Percentiles rank a stretch among this genome's conserved stretches.
Conservation (phyloP, 1,140 invertebrate species). For the Papilio helenus region DNA sequence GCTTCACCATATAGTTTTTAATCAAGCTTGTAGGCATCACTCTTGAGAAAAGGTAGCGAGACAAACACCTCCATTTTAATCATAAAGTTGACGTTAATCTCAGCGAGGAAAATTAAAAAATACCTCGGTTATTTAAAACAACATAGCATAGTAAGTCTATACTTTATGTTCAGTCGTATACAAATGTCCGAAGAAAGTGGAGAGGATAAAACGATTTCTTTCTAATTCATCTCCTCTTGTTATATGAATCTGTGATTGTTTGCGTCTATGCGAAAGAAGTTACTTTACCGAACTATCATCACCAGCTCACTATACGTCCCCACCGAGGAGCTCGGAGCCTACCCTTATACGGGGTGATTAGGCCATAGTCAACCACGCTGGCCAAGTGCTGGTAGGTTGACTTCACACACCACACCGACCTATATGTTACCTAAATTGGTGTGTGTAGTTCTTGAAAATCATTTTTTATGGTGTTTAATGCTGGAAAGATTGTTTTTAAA, state of each 20-base stretch:
- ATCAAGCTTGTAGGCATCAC: slow-evolving; percentile 26
- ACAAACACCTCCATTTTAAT: slow-evolving; percentile 20
- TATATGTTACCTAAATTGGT: too few species aligned
- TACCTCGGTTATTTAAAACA: slow-evolving; percentile 18
- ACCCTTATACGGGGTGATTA: too few species aligned
- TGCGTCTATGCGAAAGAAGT: too few species aligned
- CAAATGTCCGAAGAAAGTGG: background rate
- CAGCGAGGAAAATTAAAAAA: slow-evolving; percentile 24
- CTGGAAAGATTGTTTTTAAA: slow-evolving; percentile 61
- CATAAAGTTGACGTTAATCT: slow-evolving; percentile 29
- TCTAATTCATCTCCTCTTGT: background rate
- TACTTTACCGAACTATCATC: too few species aligned
- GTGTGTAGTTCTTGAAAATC: background rate
- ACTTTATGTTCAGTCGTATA: background rate
- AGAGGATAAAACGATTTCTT: background rate
- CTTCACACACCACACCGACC: too few species aligned
- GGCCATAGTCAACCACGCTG: too few species aligned
- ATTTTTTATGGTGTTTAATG: background rate
- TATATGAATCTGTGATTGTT: background rate
- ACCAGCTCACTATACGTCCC: too few species aligned
- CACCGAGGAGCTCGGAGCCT: too few species aligned
- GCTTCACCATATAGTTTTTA: slow-evolving; percentile 20
- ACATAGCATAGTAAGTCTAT: background rate
- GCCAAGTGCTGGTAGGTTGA: too few species aligned
- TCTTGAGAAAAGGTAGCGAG: slow-evolving; percentile 28